phyloP scores from a whole-genome alignment of 2,797 vertebrate genomes.

The Chaetophractus vellerosus region DNA sequence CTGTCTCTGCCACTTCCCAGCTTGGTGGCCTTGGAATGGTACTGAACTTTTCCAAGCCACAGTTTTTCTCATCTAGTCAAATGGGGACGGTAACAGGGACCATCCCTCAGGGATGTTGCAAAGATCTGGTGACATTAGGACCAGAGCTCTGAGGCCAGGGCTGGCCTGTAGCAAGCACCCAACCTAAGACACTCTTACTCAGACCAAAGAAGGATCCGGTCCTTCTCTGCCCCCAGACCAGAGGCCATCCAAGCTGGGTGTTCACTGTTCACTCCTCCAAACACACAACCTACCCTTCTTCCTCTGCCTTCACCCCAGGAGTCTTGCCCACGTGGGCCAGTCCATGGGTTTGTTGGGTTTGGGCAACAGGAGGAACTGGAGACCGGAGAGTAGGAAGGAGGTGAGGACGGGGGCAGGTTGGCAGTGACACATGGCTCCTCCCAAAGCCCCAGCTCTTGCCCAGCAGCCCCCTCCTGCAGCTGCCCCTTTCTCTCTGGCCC shows the following conservation, averaged over 20 bases:
- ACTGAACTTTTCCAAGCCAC: neutral
- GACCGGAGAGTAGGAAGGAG: fast-evolving
- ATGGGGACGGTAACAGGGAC: too few relatives aligned
- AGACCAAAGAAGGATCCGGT: neutral
- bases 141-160: neutral
- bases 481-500: neutral
- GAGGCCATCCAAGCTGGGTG: fast-evolving
- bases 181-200: neutral
- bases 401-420: too few relatives aligned
- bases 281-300: neutral
- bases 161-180: neutral
- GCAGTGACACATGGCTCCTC: neutral
- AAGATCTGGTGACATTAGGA: neutral
- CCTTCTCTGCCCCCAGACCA: neutral
- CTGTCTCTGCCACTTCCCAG: neutral
- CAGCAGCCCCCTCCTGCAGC: neutral
- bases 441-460: fast-evolving
- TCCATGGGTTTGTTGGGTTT: too few relatives aligned
- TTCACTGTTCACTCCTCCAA: neutral
- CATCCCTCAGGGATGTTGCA: neutral
- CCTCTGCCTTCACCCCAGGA: neutral
- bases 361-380: neutral
- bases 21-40: neutral
- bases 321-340: neutral
- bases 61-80: neutral